A percentile compares a stretch with the other conserved stretches of the same genome.
Conservation (phyloP, 2,113 vertebrate genomes). For the Bubo scandiacus region DNA sequence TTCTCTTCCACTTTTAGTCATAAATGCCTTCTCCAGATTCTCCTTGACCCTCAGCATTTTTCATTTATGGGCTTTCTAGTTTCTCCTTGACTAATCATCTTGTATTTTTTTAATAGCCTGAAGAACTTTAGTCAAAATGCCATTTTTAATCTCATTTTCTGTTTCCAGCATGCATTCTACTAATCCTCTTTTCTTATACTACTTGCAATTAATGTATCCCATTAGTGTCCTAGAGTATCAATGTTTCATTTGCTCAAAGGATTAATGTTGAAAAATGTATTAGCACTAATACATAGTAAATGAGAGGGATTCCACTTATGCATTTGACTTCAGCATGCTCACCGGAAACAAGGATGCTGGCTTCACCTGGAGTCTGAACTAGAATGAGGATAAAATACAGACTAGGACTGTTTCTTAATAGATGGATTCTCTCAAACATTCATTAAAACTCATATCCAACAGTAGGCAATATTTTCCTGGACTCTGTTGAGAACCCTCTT, state of each 20-base stretch:
- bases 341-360: background rate
- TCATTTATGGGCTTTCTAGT: conserved; percentile 29
- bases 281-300: conserved; percentile 53
- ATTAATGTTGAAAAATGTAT: conserved; percentile 62
- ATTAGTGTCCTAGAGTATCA: conserved; percentile 56
- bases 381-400: background rate
- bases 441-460: background rate
- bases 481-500: background rate
- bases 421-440: background rate
- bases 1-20: background rate
- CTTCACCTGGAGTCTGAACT: background rate
- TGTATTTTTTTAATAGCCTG: conserved; percentile 42
- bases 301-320: conserved; percentile 33
- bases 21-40: conserved; percentile 11
- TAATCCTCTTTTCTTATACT: conserved; percentile 65
- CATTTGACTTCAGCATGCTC: background rate
- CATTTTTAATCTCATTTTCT: conserved; percentile 69
- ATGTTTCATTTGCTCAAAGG: conserved; percentile 58
- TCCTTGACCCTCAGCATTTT: conserved; percentile 31
- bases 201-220: conserved; percentile 59
- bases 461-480: background rate
- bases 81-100: conserved; percentile 56
- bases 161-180: conserved; percentile 47
- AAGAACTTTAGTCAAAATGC: conserved; percentile 53
- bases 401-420: background rate